Conservation (phyloP, 1,140 invertebrate genomes). For the Scylla paramamosain region DNA sequence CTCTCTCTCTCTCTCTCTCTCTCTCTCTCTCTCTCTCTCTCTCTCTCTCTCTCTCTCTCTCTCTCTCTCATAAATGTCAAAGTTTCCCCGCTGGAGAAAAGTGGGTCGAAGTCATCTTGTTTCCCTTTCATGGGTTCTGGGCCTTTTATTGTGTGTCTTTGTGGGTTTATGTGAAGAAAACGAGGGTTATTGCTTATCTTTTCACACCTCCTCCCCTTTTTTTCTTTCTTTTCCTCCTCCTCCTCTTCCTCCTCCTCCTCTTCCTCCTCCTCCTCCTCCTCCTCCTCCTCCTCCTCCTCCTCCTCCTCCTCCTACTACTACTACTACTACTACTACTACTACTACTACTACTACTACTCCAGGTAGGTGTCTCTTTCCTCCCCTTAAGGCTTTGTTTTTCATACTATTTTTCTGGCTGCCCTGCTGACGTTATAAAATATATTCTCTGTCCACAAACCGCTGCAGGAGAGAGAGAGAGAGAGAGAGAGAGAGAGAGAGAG, state of each 20-base stretch:
- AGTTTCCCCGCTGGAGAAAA: too few relatives aligned
- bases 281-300: slow-evolving; percentile 33
- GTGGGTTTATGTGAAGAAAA: neutral
- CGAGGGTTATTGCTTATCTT: neutral
- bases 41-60: too few relatives aligned
- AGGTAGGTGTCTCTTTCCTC: neutral
- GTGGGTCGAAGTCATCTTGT: too few relatives aligned
- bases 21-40: too few relatives aligned
- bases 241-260: neutral
- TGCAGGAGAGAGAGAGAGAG: neutral
- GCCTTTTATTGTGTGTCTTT: neutral
- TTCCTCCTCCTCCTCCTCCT: slow-evolving; percentile 39
- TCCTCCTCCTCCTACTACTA: neutral
- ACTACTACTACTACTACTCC: too few relatives aligned
- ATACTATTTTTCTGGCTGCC: too few relatives aligned
- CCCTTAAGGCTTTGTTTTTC: neutral
- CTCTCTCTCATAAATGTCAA: too few relatives aligned
- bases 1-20: too few relatives aligned
- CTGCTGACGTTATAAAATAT: too few relatives aligned
- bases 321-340: neutral
- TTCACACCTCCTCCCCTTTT: neutral
- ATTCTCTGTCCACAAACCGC: neutral
- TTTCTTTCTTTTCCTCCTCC: neutral
- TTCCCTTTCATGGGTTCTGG: too few relatives aligned
- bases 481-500: slow-evolving; percentile 1